phyloP scores from a whole-genome alignment of 2,888 invertebrate genomes.

The Syrphus vitripennis region DNA sequence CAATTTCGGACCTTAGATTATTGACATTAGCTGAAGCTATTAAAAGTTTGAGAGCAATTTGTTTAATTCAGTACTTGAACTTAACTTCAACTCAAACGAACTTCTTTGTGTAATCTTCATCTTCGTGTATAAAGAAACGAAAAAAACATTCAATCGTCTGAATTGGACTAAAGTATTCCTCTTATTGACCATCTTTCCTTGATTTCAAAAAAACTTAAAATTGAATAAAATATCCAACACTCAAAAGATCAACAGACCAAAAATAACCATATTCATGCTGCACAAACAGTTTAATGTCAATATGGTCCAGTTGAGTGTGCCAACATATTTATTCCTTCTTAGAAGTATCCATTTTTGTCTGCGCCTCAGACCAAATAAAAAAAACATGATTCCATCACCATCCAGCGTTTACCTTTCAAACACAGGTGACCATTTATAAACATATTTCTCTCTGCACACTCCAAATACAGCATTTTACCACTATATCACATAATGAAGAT shows the following conservation, averaged over 20 bases:
- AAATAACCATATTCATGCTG: slow-evolving; percentile 30
- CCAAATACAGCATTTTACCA: slow-evolving; percentile 37
- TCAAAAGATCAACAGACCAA: slow-evolving; percentile 33
- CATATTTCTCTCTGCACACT: slow-evolving; percentile 23
- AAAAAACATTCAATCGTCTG: too few relatives aligned
- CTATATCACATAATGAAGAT: background rate
- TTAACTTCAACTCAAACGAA: too few relatives aligned
- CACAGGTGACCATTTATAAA: slow-evolving; percentile 15
- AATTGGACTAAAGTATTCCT: too few relatives aligned
- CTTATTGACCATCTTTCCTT: too few relatives aligned
- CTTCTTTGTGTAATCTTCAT: too few relatives aligned
- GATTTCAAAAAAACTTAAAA: background rate
- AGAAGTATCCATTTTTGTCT: background rate
- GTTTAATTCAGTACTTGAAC: too few relatives aligned
- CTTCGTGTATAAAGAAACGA: too few relatives aligned
- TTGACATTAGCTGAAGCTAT: too few relatives aligned
- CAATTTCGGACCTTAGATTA: too few relatives aligned
- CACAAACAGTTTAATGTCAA: slow-evolving; percentile 52
- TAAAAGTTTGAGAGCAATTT: too few relatives aligned
- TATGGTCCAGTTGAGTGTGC: slow-evolving; percentile 52
- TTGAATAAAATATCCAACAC: slow-evolving; percentile 19
- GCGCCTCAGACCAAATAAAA: background rate
- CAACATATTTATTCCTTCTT: slow-evolving; percentile 35
- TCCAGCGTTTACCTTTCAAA: background rate
- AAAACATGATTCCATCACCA: background rate